Conservation (phyloP, 2,888 invertebrate species). For the Drosophila tanythrix region DNA sequence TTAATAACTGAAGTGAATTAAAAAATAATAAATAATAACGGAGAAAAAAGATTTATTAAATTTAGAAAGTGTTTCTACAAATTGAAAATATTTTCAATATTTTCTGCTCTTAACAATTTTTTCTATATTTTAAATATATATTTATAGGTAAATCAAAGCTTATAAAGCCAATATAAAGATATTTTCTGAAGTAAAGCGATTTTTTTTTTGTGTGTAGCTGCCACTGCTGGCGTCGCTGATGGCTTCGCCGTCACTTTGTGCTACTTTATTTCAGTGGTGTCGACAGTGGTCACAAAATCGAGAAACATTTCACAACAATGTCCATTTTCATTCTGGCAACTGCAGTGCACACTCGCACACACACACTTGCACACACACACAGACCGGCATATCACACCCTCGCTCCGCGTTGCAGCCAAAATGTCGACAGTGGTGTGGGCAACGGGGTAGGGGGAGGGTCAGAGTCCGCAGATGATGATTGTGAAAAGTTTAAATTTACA, state of each 20-base stretch:
- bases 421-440: conserved; percentile 17
- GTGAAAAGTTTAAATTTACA: conserved; percentile 77
- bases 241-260: conserved; percentile 53
- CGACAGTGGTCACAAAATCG: conserved; percentile 74
- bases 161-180: rapidly evolving
- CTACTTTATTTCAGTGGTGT: conserved; percentile 72
- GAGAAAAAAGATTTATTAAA: background rate
- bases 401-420: conserved; percentile 41
- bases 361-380: background rate
- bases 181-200: background rate
- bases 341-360: conserved; percentile 42
- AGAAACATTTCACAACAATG: conserved; percentile 78
- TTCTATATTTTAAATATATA: no score
- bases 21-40: background rate
- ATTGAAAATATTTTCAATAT: background rate
- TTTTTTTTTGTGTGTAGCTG: conserved; percentile 28
- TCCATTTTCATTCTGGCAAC: conserved; percentile 72
- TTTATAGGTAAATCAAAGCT: background rate
- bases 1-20: background rate
- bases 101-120: background rate
- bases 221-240: conserved; percentile 8
- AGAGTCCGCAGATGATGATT: conserved; percentile 41
- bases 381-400: conserved; percentile 45
- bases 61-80: background rate
- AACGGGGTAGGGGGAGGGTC: background rate